phyloP scores from a whole-genome alignment of 1,140 invertebrate genomes.

The roundworm (Caenorhabditis elegans) region DNA sequence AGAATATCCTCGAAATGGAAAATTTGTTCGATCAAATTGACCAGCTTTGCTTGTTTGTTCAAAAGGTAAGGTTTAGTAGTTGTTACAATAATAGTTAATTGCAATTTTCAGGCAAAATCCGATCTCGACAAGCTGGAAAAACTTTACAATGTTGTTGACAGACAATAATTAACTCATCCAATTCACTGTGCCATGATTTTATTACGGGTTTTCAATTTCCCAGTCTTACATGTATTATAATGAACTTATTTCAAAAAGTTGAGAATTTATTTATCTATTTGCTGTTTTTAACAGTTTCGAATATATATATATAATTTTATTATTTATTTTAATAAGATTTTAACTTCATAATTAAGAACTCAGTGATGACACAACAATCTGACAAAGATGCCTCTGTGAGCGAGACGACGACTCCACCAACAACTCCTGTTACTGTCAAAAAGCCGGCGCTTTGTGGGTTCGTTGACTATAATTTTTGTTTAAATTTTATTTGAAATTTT shows the following conservation, averaged over 20 bases:
- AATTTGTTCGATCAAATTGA: not conserved
- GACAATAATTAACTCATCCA: not conserved
- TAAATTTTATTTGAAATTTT: not conserved
- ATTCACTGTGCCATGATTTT: not conserved
- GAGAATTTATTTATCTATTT: too few relatives aligned
- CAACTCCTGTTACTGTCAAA: not conserved
- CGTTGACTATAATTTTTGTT: not conserved
- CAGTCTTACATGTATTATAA: not conserved
- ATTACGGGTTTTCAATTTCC: not conserved
- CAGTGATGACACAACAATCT: not conserved
- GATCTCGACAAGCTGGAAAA: not conserved
- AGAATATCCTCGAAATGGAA: not conserved
- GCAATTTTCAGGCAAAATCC: not conserved
- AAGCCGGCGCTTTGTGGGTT: not conserved
- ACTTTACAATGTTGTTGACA: not conserved
- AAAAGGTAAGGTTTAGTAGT: not conserved
- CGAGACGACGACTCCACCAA: conserved; percentile 7
- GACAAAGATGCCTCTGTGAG: not conserved
- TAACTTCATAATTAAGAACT: not conserved
- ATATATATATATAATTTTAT: not conserved
- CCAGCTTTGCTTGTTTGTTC: not conserved
- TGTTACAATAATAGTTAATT: too few relatives aligned
- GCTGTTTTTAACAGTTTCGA: not conserved
- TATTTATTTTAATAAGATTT: not conserved
- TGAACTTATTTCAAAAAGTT: too few relatives aligned